A percentile compares a stretch with the other conserved stretches of the same genome.
Evolutionary conservation across 2,888 invertebrate species (phyloP).

Genomic region (Cataglyphis cursor): DNA sequence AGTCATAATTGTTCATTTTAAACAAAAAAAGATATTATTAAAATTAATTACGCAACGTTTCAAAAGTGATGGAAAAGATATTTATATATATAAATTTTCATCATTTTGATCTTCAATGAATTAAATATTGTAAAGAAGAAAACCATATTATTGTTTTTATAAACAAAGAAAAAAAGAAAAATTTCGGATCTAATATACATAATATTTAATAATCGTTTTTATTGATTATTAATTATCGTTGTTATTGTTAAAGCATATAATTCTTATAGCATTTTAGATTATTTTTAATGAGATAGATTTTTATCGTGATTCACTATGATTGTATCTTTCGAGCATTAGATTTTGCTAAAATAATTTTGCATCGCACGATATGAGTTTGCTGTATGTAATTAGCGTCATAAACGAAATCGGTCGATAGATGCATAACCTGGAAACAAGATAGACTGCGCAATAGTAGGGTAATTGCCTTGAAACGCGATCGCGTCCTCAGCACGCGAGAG

Average conservation of each 20-base stretch:
- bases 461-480: slow-evolving; percentile 70
- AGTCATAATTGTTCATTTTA: not conserved
- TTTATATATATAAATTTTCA: not conserved
- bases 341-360: slow-evolving; percentile 21
- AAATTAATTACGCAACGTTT: not conserved
- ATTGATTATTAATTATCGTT: no score
- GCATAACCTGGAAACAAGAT: slow-evolving; percentile 61
- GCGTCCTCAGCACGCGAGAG: slow-evolving; percentile 64
- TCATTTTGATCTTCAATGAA: not conserved
- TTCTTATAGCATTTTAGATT: not conserved
- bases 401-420: slow-evolving; percentile 69
- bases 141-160: not conserved
- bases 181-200: not conserved
- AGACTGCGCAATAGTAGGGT: slow-evolving; percentile 54
- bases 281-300: not conserved
- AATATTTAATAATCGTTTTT: not conserved
- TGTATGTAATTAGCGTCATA: slow-evolving; percentile 68
- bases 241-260: not conserved
- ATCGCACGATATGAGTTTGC: slow-evolving; percentile 60
- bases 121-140: not conserved
- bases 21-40: not conserved
- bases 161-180: not conserved
- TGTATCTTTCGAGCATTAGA: not conserved
- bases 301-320: not conserved
- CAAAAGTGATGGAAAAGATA: not conserved